These are phyloP conservation scores for Pangasius sanitwongsei DNA, from an alignment of 2,797 vertebrate species.

Conservation along the genomic window DNA sequence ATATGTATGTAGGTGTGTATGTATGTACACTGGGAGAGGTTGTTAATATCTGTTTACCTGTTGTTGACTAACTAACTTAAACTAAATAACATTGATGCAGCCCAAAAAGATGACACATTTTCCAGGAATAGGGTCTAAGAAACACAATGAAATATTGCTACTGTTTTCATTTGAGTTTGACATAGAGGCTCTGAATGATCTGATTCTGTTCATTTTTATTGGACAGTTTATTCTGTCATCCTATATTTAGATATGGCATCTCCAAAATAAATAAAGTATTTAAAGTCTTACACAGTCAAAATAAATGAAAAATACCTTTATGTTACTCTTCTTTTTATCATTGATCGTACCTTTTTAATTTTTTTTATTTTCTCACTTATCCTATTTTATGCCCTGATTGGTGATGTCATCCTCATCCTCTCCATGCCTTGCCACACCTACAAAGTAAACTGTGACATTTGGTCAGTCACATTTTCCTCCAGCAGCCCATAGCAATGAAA, in stretches of 20 bases:
- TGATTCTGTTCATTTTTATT: neutral
- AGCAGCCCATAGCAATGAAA: neutral
- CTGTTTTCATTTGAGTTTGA: neutral
- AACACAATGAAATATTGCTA: neutral
- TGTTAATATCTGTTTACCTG: neutral
- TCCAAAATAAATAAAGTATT: neutral
- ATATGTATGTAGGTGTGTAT: neutral
- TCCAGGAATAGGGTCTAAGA: neutral
- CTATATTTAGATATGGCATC: neutral
- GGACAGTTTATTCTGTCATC: neutral
- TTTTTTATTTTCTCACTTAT: neutral
- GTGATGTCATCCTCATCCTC: neutral
- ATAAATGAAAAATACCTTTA: neutral
- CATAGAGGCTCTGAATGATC: neutral
- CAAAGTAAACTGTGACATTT: neutral
- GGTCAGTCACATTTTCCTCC: slow-evolving; percentile 11
- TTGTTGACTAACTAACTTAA: neutral
- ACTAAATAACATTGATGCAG: neutral
- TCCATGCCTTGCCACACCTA: neutral
- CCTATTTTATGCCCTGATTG: neutral
- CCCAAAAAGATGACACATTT: neutral
- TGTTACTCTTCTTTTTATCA: neutral
- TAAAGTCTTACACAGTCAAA: neutral
- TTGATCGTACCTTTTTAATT: neutral
- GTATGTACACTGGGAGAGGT: neutral